These are phyloP conservation scores for Adelphocoris suturalis DNA, from an alignment of 2,888 invertebrate genomes.

Conservation along the genomic window DNA sequence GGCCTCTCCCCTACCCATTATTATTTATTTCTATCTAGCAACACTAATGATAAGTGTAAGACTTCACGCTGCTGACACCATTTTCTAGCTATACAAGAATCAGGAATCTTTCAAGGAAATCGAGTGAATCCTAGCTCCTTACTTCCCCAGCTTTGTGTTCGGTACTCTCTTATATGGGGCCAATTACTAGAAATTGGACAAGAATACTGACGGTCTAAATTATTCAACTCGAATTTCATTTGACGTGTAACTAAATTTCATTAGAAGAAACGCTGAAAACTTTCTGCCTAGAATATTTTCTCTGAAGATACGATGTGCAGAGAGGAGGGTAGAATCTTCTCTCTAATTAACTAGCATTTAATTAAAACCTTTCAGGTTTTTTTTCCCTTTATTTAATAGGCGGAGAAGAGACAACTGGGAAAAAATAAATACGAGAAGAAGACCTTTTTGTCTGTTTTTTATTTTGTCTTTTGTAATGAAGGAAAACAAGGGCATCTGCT, in stretches of 20 bases:
- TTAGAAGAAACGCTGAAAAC: not conserved
- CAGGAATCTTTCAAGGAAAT: too few relatives aligned
- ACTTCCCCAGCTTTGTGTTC: too few relatives aligned
- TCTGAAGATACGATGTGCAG: not conserved
- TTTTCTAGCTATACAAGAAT: too few relatives aligned
- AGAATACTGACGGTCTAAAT: too few relatives aligned
- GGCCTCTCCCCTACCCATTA: too few relatives aligned
- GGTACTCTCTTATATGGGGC: too few relatives aligned
- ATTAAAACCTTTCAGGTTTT: constrained; percentile 29
- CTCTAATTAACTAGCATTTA: constrained; percentile 54
- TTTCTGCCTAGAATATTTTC: not conserved
- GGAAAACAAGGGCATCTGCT: constrained; percentile 14
- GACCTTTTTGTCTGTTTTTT: not conserved
- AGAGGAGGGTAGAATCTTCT: not conserved
- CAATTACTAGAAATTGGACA: too few relatives aligned
- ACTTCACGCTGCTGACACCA: too few relatives aligned
- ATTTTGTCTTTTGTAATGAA: not conserved
- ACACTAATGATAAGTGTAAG: too few relatives aligned
- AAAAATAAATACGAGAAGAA: not conserved
- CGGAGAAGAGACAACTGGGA: constrained; percentile 13
- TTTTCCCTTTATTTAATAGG: not conserved
- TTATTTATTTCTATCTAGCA: too few relatives aligned
- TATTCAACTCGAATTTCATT: too few relatives aligned
- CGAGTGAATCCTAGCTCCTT: too few relatives aligned
- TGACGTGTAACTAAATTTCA: not conserved